Evolutionary conservation across 2,113 vertebrate species (phyloP).

Genomic region (Trachemys scripta): DNA sequence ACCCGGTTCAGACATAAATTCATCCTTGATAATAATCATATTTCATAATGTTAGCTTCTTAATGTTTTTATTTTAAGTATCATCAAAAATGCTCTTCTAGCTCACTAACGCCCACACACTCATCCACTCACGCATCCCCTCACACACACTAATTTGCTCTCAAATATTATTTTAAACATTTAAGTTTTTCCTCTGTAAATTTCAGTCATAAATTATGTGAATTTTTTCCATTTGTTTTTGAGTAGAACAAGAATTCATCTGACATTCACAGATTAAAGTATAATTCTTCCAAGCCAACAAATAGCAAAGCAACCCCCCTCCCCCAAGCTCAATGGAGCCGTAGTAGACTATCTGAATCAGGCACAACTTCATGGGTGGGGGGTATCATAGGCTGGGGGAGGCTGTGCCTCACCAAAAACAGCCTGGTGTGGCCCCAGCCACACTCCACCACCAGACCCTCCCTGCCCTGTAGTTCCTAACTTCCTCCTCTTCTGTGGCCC

Average conservation of each 20-base stretch:
- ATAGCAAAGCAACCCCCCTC: background rate
- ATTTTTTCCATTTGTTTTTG: background rate
- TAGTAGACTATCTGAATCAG: background rate
- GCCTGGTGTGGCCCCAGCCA: no score
- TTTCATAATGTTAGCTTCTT: slow-evolving; percentile 62
- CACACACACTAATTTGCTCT: slow-evolving; percentile 11
- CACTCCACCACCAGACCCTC: no score
- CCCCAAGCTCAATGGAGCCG: background rate
- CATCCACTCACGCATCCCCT: slow-evolving; percentile 4
- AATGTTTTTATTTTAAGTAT: slow-evolving; percentile 64
- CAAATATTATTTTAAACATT: slow-evolving; percentile 33
- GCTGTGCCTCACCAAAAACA: no score
- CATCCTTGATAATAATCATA: slow-evolving; percentile 46
- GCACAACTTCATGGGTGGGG: background rate
- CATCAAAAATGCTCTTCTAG: slow-evolving; percentile 46
- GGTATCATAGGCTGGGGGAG: no score
- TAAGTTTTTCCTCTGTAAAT: slow-evolving; percentile 21
- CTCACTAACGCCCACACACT: slow-evolving; percentile 45
- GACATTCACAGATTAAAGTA: background rate
- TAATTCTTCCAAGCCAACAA: background rate
- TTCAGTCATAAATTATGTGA: slow-evolving; percentile 17
- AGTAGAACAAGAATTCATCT: background rate
- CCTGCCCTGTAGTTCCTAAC: no score
- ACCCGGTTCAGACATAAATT: slow-evolving; percentile 62
- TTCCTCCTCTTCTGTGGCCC: no score